Conservation (phyloP, 1,140 invertebrate genomes). For the Hypsibius dujardini region DNA sequence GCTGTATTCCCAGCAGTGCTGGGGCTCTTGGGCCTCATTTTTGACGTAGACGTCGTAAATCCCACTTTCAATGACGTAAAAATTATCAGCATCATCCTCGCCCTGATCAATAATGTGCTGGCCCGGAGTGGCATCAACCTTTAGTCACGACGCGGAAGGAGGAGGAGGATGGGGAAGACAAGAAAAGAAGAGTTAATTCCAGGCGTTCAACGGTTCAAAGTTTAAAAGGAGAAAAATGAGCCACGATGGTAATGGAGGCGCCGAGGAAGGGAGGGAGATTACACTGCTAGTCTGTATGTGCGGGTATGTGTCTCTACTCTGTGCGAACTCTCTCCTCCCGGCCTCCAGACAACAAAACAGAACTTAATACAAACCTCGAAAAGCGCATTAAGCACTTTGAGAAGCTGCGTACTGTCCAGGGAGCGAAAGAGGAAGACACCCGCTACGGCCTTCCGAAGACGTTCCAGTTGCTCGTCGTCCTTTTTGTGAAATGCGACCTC, state of each 20-base stretch:
- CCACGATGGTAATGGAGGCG: constrained; percentile 35
- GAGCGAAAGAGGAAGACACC: constrained; percentile 83
- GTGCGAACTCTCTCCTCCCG: too few relatives aligned
- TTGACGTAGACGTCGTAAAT: constrained; percentile 70
- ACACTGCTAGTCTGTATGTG: too few relatives aligned
- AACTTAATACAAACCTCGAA: constrained; percentile 17
- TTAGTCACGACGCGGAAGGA: too few relatives aligned
- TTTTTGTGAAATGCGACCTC: constrained; percentile 55
- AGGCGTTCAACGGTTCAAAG: too few relatives aligned
- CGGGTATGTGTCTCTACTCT: too few relatives aligned
- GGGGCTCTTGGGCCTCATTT: constrained; percentile 39
- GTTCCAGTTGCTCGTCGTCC: constrained; percentile 71
- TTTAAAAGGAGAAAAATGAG: constrained; percentile 16
- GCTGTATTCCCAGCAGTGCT: constrained; percentile 69
- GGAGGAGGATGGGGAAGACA: too few relatives aligned
- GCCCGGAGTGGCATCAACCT: constrained; percentile 17
- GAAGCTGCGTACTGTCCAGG: constrained; percentile 40
- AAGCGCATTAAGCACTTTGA: constrained; percentile 14
- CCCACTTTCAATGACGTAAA: constrained; percentile 76
- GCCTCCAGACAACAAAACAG: too few relatives aligned
- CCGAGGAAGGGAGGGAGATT: constrained; percentile 37
- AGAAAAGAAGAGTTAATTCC: too few relatives aligned
- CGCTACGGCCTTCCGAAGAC: constrained; percentile 69
- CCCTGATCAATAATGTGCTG: constrained; percentile 66
- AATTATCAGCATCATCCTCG: constrained; percentile 81